These are phyloP conservation scores for Podarcis lilfordi DNA, from an alignment of 2,797 vertebrate genomes.

Conservation along the genomic window DNA sequence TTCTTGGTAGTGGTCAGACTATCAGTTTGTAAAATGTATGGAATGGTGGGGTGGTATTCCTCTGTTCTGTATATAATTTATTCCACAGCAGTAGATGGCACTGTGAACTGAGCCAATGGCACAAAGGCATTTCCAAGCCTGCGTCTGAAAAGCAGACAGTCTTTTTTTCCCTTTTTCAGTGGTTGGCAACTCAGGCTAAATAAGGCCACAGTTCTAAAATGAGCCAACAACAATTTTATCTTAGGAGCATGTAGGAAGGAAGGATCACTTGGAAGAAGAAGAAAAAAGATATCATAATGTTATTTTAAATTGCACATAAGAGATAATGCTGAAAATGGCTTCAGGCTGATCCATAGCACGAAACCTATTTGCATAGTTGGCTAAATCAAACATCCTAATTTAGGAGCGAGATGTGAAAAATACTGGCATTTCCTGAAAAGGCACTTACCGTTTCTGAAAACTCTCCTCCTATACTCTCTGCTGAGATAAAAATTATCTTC, in stretches of 20 bases:
- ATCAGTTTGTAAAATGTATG: background rate
- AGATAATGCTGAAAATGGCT: background rate
- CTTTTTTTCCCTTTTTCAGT: background rate
- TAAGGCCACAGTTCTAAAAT: background rate
- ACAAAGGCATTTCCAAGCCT: background rate
- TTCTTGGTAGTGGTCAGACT: background rate
- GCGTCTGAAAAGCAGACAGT: background rate
- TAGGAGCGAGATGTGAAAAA: background rate
- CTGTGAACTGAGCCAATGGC: background rate
- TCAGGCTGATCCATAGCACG: background rate
- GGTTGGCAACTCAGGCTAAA: constrained; percentile 4
- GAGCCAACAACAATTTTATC: background rate
- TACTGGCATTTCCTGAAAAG: background rate
- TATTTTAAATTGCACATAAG: background rate
- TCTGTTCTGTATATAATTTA: background rate
- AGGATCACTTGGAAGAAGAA: background rate
- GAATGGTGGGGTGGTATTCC: background rate
- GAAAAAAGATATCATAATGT: background rate
- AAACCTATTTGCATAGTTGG: constrained; percentile 13
- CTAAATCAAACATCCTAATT: background rate
- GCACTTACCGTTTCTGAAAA: background rate
- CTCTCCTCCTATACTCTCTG: background rate
- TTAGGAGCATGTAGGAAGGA: background rate
- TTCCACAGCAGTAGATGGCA: background rate
- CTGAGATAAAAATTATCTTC: background rate